Evolutionary conservation across 1,140 invertebrate genomes (phyloP).

Genomic region (Phymorhynchus buccinoides): DNA sequence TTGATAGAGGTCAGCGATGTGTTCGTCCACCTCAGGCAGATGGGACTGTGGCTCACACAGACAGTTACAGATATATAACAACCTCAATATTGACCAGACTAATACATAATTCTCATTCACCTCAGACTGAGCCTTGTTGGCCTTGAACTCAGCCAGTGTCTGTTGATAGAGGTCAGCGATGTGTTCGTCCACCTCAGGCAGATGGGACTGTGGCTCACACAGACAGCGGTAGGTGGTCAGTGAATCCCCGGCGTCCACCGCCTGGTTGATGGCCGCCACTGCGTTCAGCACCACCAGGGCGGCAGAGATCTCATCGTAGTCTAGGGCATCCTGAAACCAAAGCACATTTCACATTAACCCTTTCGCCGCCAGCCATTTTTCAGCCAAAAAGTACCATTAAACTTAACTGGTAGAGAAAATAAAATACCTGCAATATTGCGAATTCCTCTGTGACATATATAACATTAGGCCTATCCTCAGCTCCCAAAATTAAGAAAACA

Average conservation of each 20-base stretch:
- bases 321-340: slow-evolving; percentile 74
- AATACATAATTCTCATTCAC: neutral
- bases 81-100: too few relatives aligned
- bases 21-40: too few relatives aligned
- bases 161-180: slow-evolving; percentile 78
- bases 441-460: too few relatives aligned
- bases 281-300: slow-evolving; percentile 78
- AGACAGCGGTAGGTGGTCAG: slow-evolving; percentile 63
- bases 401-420: too few relatives aligned
- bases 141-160: slow-evolving; percentile 75
- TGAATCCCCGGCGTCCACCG: slow-evolving; percentile 78
- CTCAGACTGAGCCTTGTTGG: slow-evolving; percentile 74
- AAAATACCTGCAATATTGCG: too few relatives aligned
- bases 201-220: slow-evolving; percentile 59
- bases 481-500: too few relatives aligned
- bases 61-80: too few relatives aligned
- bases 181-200: slow-evolving; percentile 74
- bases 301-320: slow-evolving; percentile 79
- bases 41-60: too few relatives aligned
- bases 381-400: too few relatives aligned
- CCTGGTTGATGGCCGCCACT: slow-evolving; percentile 80
- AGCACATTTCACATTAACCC: too few relatives aligned
- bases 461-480: too few relatives aligned
- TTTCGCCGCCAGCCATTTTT: too few relatives aligned
- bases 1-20: slow-evolving; percentile 78